A percentile compares a stretch with the other conserved stretches of the same genome.
Evolutionary conservation across 2,888 invertebrate genomes (phyloP).

Genomic region (Plagiodera versicolora): DNA sequence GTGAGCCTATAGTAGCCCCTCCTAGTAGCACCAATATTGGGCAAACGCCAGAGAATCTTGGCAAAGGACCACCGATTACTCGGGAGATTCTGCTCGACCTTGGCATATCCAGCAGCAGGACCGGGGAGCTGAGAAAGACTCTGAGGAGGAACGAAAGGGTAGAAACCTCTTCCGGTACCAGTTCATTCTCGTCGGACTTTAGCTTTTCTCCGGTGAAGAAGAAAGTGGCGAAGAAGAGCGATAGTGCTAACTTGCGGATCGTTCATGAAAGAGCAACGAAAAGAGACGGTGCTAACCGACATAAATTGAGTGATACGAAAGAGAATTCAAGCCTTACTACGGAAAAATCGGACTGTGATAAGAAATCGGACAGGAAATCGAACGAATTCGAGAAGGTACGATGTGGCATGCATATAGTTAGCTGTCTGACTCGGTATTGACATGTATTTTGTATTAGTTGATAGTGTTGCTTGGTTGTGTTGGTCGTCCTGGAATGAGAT

Average conservation of each 20-base stretch:
- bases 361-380: constrained; percentile 20
- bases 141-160: constrained; percentile 2
- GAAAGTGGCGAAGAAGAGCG: constrained; percentile 22
- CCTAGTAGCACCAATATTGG: constrained; percentile 29
- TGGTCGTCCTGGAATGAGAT: too few species aligned
- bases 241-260: constrained; percentile 3
- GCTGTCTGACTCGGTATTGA: not conserved
- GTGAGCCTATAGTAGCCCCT: constrained; percentile 41
- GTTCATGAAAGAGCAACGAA: not conserved
- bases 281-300: constrained; percentile 12
- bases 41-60: not conserved
- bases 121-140: not conserved
- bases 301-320: constrained; percentile 26
- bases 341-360: constrained; percentile 29
- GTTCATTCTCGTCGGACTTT: constrained; percentile 5
- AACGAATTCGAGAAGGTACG: constrained; percentile 33
- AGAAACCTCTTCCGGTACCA: not conserved
- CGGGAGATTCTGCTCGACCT: not conserved
- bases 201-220: constrained; percentile 21
- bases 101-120: not conserved
- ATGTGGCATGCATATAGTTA: constrained; percentile 11
- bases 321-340: constrained; percentile 20
- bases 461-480: too few species aligned
- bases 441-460: too few species aligned
- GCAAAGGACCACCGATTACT: not conserved